Percentiles rank a stretch among this genome's conserved stretches.
Conservation (phyloP, 2,797 vertebrate genomes). For the Ptychadena robeensis region DNA sequence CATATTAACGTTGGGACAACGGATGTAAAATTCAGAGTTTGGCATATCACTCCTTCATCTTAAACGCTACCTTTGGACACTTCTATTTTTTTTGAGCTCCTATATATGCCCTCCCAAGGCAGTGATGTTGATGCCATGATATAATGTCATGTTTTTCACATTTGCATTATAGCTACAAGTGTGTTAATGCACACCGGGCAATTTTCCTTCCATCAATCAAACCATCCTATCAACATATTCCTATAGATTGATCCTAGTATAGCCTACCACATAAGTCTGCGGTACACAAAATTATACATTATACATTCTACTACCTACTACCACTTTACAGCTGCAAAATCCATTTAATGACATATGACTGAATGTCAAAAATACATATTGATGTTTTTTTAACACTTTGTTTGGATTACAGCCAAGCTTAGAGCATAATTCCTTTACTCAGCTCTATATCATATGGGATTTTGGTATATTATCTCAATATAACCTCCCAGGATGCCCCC, state of each 20-base stretch:
- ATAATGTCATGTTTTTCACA: background rate
- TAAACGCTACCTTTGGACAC: background rate
- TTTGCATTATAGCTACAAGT: background rate
- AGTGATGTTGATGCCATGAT: background rate
- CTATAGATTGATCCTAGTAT: background rate
- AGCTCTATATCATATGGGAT: background rate
- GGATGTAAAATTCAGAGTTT: background rate
- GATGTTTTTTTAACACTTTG: background rate
- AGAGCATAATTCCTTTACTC: background rate
- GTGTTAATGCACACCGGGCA: background rate
- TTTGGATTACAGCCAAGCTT: background rate
- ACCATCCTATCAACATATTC: background rate
- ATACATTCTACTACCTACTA: too few relatives aligned
- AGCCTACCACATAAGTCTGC: background rate
- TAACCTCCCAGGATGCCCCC: background rate
- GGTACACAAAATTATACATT: background rate
- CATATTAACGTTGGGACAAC: background rate
- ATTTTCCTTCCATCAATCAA: background rate
- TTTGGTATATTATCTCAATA: background rate
- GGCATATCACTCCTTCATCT: background rate
- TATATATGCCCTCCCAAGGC: background rate
- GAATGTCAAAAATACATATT: background rate
- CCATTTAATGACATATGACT: background rate
- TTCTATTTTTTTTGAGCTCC: background rate
- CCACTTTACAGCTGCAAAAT: background rate